Evolutionary conservation across 1,140 invertebrate species (phyloP).

Genomic region (Drosophila mojavensis): DNA sequence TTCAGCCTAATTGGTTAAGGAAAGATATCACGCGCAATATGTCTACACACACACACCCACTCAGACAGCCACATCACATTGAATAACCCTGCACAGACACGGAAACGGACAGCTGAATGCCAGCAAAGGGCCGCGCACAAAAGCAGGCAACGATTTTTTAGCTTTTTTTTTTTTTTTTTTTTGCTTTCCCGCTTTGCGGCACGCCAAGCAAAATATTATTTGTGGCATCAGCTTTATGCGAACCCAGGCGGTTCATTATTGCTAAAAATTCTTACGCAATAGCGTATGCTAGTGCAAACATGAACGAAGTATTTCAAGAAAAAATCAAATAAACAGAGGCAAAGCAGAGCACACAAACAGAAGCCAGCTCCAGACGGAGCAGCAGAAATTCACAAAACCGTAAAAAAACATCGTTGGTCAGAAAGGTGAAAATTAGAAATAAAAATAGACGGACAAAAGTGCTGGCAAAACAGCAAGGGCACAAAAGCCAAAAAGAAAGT

Average conservation of each 20-base stretch:
- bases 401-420: conserved; percentile 42
- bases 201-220: conserved; percentile 58
- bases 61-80: neutral
- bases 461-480: conserved; percentile 10
- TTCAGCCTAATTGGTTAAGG: conserved; percentile 68
- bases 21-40: conserved; percentile 10
- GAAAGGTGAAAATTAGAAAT: conserved; percentile 76
- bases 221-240: conserved; percentile 53
- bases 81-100: neutral
- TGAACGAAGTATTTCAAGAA: conserved; percentile 27
- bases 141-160: conserved; percentile 53
- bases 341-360: neutral
- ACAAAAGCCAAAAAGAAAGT: conserved; percentile 29
- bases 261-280: conserved; percentile 35
- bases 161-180: conserved; percentile 3
- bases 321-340: conserved; percentile 4
- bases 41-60: neutral
- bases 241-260: conserved; percentile 72
- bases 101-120: conserved; percentile 3
- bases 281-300: conserved; percentile 56
- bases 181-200: conserved; percentile 31
- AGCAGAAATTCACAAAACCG: conserved; percentile 29
- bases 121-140: conserved; percentile 14
- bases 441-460: conserved; percentile 45
- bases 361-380: neutral